Evolutionary conservation across 1,140 invertebrate genomes (phyloP), one percentile per base, ranked within the genome.

Genomic region (Heliothis virescens): DNA sequence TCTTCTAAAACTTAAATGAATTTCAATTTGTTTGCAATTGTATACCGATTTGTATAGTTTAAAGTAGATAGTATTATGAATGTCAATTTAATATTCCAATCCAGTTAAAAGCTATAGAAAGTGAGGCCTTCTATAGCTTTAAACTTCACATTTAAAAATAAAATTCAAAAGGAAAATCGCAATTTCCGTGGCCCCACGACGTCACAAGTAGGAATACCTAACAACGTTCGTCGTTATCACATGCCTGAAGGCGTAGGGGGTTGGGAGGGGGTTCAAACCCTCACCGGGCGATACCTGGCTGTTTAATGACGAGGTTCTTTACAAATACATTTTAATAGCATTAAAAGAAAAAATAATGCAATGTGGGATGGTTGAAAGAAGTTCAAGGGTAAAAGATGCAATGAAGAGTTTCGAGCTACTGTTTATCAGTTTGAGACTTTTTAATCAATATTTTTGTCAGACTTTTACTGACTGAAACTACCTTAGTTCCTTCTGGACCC

Each of bases 171-270:
- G 15, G 13, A 50, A 52, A 48, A 1, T 12, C 60, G 60, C 74
- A 15, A 15, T 26, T 41, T 76, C 48, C n/a, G 3, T 47, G 48
- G 59, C 74, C 15, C 48, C 10, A 16, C 48, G 52, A 15, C 10
- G 1, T 60, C 16, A 48, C 59, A 47, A 76, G 60, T 53, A 76
- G 41, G 65, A 76, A 76, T 53, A 65, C 48, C 59, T 76, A 63
- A 76, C 74, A 76, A 76, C 18, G 74, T 63, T 76, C 57, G 26
- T 75, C 74, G 74, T 76, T 76, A 76, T 76, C 74, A 76, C 74
- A 65, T 76, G 74, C 74, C 60, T 65, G 59, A 65, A 53, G 74
- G 74, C 72, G 47, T 13, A 57, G 55, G 57, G 71, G 52, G 2
- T 9, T 3, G 55, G 52, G 69, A 29, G 71, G 55, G 41, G 41